Percentiles rank a stretch among this genome's conserved stretches.
phyloP scores from a whole-genome alignment of 1,140 invertebrate genomes.

The Colletes gigas region DNA sequence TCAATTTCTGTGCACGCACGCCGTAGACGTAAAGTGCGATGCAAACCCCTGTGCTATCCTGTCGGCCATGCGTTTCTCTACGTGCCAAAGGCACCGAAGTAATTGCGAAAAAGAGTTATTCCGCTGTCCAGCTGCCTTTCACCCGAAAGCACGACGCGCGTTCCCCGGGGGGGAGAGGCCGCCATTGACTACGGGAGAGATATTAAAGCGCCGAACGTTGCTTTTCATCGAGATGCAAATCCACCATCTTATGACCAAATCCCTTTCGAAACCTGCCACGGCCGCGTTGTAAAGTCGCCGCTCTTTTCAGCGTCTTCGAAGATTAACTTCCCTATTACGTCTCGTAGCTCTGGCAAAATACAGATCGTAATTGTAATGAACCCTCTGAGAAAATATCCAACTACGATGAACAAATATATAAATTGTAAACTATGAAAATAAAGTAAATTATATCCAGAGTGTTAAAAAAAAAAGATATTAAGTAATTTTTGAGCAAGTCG shows the following conservation, averaged over 20 bases:
- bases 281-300: background rate
- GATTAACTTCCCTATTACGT: slow-evolving; percentile 35
- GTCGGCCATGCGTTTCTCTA: slow-evolving; percentile 19
- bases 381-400: too few species aligned
- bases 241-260: slow-evolving; percentile 50
- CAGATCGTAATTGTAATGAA: too few species aligned
- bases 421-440: too few species aligned
- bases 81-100: slow-evolving; percentile 44
- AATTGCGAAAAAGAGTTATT: slow-evolving; percentile 65
- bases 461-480: too few species aligned
- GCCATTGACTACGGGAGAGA: slow-evolving; percentile 15
- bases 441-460: too few species aligned
- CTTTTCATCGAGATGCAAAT: slow-evolving; percentile 58
- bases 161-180: background rate
- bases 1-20: slow-evolving; percentile 38
- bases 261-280: slow-evolving; percentile 37
- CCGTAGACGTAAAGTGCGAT: slow-evolving; percentile 14
- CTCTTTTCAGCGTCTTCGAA: slow-evolving; percentile 17
- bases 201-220: slow-evolving; percentile 49
- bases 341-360: too few species aligned
- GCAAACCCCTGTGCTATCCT: slow-evolving; percentile 24
- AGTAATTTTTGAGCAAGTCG: too few species aligned
- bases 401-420: too few species aligned
- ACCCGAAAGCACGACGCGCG: slow-evolving; percentile 40
- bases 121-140: slow-evolving; percentile 51